Base-by-base conservation (phyloP, 2,113 vertebrate species). In the Dromaius novaehollandiae region DNA sequence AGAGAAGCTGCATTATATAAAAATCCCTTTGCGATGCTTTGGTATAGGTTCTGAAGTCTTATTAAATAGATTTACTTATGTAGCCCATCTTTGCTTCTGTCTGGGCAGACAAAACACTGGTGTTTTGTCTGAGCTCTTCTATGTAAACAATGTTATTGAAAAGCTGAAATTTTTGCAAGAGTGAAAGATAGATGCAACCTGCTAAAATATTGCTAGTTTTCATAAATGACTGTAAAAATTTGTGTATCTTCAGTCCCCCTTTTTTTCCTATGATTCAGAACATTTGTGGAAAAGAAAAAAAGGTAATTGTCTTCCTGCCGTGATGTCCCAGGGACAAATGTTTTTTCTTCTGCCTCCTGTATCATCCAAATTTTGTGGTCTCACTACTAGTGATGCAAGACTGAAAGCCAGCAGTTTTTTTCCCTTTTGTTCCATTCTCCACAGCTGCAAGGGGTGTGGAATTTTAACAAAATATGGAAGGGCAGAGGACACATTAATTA, bases 111-210 rank as follows among this genome's bases (percentile, higher is more conserved):
- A 38, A 38, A 38, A 38, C 38, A 38, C 75, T 95, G 89, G 85
- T 81, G 88, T 96, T 97, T 94, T 95, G 88, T 94, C 82, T 82
- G 68, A 91, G 76, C 71, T 77, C n/a, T 69, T 71, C 38, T 7
- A 9, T 38, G 53, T 66, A 77, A 64, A 61, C 80, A 93, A 74
- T 88, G 64, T 91, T 92, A 12, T 95, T 91, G 69, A 94, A 95
- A 91, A 86, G 89, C 30, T 83, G 20, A 3, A 3, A 42, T 48
- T 64, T 82, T 77, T 32, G 0, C 36, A 61, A 36, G 24, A 83
- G 32, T 14, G 2, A 77, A 14, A 60, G 63, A 88, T 71, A 73
- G 58, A 51, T 81, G 79, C 79, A 88, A 74, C 82, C 87, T 95
- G 68, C 82, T 95, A 24, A 46, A 83, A 82, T 78, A 75, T 32